These are phyloP conservation scores for Sicus ferrugineus DNA, from an alignment of 2,888 invertebrate species.

Conservation along the genomic window DNA sequence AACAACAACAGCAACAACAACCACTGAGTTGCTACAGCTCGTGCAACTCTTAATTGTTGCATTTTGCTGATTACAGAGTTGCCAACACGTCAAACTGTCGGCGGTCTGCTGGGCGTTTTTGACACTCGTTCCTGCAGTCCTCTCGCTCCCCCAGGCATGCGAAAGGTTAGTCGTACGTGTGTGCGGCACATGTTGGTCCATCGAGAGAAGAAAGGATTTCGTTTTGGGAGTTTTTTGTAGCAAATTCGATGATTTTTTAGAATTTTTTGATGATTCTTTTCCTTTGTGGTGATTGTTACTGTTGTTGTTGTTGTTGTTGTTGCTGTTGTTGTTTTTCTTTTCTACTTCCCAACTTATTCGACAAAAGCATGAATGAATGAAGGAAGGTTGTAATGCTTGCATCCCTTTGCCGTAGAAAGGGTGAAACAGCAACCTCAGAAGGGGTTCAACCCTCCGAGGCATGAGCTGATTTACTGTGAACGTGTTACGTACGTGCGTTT, in stretches of 20 bases:
- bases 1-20: conserved; percentile 45
- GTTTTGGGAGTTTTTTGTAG: conserved; percentile 27
- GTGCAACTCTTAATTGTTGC: conserved; percentile 51
- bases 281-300: background rate
- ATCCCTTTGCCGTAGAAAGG: too few relatives aligned
- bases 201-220: conserved; percentile 51
- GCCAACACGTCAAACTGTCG: conserved; percentile 36
- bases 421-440: conserved; percentile 24
- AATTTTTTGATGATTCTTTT: conserved; percentile 25
- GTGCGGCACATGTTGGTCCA: conserved; percentile 39
- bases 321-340: conserved; percentile 17
- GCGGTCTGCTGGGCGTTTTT: too few relatives aligned
- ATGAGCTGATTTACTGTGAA: background rate
- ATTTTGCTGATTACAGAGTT: conserved; percentile 55
- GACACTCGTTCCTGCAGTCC: background rate
- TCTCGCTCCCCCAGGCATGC: background rate
- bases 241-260: conserved; percentile 47
- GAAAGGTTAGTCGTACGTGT: conserved; percentile 29
- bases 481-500: background rate
- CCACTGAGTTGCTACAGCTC: conserved; percentile 36
- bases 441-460: background rate
- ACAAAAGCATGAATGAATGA: conserved; percentile 3
- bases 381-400: too few relatives aligned
- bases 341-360: conserved; percentile 30
- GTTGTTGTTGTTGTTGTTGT: conserved; percentile 3